A percentile compares a stretch with the other conserved stretches of the same genome.
Conservation (phyloP, 2,888 invertebrate genomes). For the Pristionchus entomophagus region DNA sequence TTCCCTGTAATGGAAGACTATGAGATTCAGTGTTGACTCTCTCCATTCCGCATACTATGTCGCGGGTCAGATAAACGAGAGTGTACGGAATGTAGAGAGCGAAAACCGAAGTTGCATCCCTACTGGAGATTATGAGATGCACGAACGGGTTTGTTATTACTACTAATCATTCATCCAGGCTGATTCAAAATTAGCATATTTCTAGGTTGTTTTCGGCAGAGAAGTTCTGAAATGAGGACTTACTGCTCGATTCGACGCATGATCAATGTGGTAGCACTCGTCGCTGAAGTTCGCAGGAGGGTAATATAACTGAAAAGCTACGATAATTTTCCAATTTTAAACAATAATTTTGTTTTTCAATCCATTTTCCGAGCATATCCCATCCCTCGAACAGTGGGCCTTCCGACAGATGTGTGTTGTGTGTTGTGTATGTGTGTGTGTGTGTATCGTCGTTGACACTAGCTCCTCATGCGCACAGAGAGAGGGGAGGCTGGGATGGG, state of each 20-base stretch:
- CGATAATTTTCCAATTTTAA: not conserved
- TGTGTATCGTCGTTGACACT: constrained; percentile 37
- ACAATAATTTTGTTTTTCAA: not conserved
- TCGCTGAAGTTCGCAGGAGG: constrained; percentile 74
- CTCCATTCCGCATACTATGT: too few species aligned
- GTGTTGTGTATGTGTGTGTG: not conserved
- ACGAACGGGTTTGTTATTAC: too few species aligned
- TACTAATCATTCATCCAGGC: too few species aligned
- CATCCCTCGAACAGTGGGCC: not conserved
- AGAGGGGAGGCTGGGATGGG: not conserved
- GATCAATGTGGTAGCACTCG: constrained; percentile 69
- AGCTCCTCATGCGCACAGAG: not conserved
- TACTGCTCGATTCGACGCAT: not conserved
- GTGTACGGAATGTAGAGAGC: too few species aligned
- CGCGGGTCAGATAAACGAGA: too few species aligned
- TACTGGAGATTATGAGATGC: too few species aligned
- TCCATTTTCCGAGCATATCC: not conserved
- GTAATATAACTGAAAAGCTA: constrained; percentile 71
- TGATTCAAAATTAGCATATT: too few species aligned
- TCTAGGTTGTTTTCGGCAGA: too few species aligned
- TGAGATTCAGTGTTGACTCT: not conserved
- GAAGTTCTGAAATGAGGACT: too few species aligned
- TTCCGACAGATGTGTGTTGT: too few species aligned
- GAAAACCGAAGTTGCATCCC: too few species aligned
- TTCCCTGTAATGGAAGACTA: constrained; percentile 50